Percentiles rank a stretch among this genome's conserved stretches.
Evolutionary conservation across 2,888 invertebrate species (phyloP).

Genomic region (Himalopsyche japonica): DNA sequence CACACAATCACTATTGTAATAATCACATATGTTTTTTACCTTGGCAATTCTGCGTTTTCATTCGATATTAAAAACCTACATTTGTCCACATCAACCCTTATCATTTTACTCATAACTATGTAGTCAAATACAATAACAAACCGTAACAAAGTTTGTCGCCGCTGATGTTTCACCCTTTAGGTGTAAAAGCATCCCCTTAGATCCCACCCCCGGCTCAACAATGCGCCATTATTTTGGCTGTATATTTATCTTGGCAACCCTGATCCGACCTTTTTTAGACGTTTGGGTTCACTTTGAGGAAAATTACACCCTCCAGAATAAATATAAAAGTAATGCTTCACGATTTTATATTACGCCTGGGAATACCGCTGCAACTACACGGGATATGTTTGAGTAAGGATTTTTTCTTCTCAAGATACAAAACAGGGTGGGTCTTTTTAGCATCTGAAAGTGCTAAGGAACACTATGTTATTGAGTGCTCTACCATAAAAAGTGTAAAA

Average conservation of each 20-base stretch:
- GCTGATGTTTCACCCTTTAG: neutral
- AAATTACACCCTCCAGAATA: constrained; percentile 29
- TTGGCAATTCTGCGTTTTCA: no score
- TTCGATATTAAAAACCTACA: no score
- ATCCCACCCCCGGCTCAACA: constrained; percentile 8
- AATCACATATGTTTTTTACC: no score
- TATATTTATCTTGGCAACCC: constrained; percentile 24
- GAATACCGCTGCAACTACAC: neutral
- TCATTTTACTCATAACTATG: no score
- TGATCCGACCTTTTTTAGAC: constrained; percentile 25
- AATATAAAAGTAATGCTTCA: constrained; percentile 28
- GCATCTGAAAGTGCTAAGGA: neutral
- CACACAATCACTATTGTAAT: no score
- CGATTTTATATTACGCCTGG: constrained; percentile 16
- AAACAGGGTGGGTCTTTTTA: neutral
- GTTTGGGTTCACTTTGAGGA: constrained; percentile 30
- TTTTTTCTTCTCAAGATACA: neutral
- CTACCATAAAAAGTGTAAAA: neutral
- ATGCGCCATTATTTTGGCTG: constrained; percentile 19
- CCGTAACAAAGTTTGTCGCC: neutral
- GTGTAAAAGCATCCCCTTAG: constrained; percentile 1
- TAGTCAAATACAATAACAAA: no score
- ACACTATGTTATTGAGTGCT: neutral
- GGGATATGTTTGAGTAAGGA: neutral
- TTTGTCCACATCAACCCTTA: no score